Base-by-base conservation (phyloP, 2,888 invertebrate species). In the Notodonta ziczac region DNA sequence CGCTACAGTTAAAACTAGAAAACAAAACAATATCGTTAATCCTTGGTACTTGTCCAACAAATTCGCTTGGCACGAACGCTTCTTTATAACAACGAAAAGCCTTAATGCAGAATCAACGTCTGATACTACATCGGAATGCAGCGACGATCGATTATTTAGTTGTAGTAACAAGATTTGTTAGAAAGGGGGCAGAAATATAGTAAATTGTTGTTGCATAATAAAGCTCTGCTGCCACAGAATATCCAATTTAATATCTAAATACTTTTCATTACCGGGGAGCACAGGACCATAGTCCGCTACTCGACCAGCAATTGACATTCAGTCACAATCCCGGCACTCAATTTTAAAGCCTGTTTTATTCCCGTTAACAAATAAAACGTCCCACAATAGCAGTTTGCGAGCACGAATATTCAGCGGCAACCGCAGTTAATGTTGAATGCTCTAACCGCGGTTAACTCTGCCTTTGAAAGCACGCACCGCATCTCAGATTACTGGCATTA, bases 381-480 rank as follows among this genome's bases (percentile, higher is more conserved):
- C 44, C 60, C 63, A 54, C 69, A 62, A 68, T 68, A 62, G 59
- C 40, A 62, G 61, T 66, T 68, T 61, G 64, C 66, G 59, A 63
- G 62, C 69, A 72, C 65, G 57, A 69, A 67, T 62, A 60, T 63
- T 65, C 63, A 74, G 74, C 63, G 77, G 76, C 78, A 72, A 14
- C 50, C 50, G 35, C 54, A 50, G 40, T 40, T 16, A 7, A 42
- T 4, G 42, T 10, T 42, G 9, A 16, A 42, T 42, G 58, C 57
- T 61, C 32, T 5, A 57, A 60, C 77, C 75, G 63, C 74, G 65
- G 62, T 63, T 58, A 53, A 46, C 52, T 58, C 59, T 32, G 54
- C 57, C 51, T 74, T 64, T 69, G 72, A 68, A 72, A 65, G 82
- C 79, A 74, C 76, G 73, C 74, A 64, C 74, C 42, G 44, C 67